These are phyloP conservation scores for Leptodactylus fuscus DNA, from an alignment of 2,113 vertebrate genomes.

Conservation along the genomic window DNA sequence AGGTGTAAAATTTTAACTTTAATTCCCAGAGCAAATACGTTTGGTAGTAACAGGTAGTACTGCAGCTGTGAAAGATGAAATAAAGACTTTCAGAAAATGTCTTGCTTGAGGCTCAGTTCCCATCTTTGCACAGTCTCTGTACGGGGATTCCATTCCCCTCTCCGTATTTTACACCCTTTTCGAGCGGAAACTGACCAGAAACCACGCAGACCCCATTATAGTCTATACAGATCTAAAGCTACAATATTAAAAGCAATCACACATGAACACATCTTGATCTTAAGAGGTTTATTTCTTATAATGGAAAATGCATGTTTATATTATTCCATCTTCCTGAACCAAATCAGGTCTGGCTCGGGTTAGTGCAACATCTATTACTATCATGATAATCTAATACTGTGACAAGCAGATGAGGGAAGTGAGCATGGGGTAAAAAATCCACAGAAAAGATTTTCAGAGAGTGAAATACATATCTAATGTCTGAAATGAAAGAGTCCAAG, in stretches of 20 bases:
- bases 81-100: no score
- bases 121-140: no score
- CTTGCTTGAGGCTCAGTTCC: no score
- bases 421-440: neutral
- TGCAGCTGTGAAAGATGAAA: no score
- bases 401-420: neutral
- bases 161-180: no score
- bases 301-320: neutral
- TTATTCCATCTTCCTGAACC: neutral
- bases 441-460: neutral
- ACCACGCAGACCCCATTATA: no score
- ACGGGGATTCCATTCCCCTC: no score
- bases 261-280: neutral
- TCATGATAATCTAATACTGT: neutral
- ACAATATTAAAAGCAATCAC: neutral
- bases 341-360: neutral
- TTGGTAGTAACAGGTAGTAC: no score
- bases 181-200: no score
- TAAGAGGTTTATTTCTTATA: neutral
- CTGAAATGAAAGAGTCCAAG: neutral
- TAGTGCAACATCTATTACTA: constrained; percentile 1
- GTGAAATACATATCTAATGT: neutral
- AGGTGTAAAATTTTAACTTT: no score
- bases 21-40: no score
- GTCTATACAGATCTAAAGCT: neutral